phyloP scores from a whole-genome alignment of 2,888 invertebrate species.

The Sicus ferrugineus region DNA sequence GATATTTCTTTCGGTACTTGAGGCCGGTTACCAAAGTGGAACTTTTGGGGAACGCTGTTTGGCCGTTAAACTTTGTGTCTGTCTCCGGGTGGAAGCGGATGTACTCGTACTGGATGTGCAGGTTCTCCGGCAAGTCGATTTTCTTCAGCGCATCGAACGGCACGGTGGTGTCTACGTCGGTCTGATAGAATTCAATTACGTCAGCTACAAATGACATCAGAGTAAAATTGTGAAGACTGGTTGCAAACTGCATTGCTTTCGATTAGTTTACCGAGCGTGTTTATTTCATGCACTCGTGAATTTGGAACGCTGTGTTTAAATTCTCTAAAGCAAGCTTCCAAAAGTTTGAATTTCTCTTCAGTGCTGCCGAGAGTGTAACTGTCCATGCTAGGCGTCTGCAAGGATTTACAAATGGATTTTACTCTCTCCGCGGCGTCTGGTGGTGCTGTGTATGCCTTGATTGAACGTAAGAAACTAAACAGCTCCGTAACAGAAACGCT shows the following conservation, averaged over 20 bases:
- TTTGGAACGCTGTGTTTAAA: constrained; percentile 84
- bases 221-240: background rate
- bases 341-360: constrained; percentile 71
- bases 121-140: constrained; percentile 83
- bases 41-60: constrained; percentile 84
- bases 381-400: constrained; percentile 66
- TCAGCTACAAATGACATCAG: constrained; percentile 70
- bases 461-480: constrained; percentile 74
- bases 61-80: constrained; percentile 76
- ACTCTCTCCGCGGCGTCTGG: constrained; percentile 71
- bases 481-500: background rate
- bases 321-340: constrained; percentile 74
- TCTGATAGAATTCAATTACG: constrained; percentile 75
- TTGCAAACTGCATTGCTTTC: background rate
- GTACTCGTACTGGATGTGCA: constrained; percentile 84
- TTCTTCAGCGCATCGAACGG: constrained; percentile 78
- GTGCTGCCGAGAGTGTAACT: constrained; percentile 49
- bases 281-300: constrained; percentile 78
- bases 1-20: constrained; percentile 82
- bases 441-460: constrained; percentile 79
- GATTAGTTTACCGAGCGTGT: constrained; percentile 71
- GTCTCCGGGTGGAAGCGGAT: constrained; percentile 83
- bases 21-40: constrained; percentile 86
- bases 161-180: constrained; percentile 73
- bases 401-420: constrained; percentile 68